Evolutionary conservation across 1,140 invertebrate species (phyloP).

Genomic region (Drosophila orena): DNA sequence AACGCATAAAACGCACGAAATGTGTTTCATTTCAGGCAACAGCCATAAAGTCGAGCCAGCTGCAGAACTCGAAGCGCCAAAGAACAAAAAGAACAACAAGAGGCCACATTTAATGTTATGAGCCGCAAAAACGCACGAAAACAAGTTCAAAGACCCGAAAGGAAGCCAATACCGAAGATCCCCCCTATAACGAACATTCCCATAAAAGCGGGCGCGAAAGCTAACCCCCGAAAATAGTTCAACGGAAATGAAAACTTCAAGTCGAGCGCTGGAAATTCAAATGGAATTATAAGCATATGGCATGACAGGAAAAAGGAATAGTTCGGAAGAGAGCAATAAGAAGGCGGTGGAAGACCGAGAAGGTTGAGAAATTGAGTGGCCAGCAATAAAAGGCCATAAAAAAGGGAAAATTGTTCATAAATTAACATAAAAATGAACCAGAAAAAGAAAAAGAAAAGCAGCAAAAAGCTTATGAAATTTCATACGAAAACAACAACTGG

Average conservation of each 20-base stretch:
- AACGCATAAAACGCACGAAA: slow-evolving; percentile 55
- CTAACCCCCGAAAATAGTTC: slow-evolving; percentile 60
- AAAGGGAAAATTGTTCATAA: slow-evolving; percentile 46
- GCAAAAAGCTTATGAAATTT: slow-evolving; percentile 27
- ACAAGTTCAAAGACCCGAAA: slow-evolving; percentile 71
- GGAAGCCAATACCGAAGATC: slow-evolving; percentile 22
- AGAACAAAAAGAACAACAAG: slow-evolving; percentile 39
- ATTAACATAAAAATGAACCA: slow-evolving; percentile 53
- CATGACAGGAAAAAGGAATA: slow-evolving; percentile 38
- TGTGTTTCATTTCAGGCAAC: slow-evolving; percentile 72
- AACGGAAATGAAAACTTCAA: slow-evolving; percentile 76
- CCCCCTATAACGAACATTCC: not conserved
- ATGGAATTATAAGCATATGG: slow-evolving; percentile 60
- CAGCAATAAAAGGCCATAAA: slow-evolving; percentile 30
- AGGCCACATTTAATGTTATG: slow-evolving; percentile 68
- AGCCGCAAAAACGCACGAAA: slow-evolving; percentile 68
- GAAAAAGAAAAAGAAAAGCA: not conserved
- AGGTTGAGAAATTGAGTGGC: slow-evolving; percentile 35
- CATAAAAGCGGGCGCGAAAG: slow-evolving; percentile 42
- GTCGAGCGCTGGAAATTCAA: slow-evolving; percentile 36
- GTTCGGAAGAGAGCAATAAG: not conserved
- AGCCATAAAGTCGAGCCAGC: slow-evolving; percentile 44
- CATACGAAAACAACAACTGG: not conserved
- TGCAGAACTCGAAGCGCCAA: slow-evolving; percentile 1
- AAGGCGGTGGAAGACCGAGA: not conserved